These are phyloP conservation scores for Etheostoma cragini DNA, from an alignment of 2,113 vertebrate species.

Conservation along the genomic window DNA sequence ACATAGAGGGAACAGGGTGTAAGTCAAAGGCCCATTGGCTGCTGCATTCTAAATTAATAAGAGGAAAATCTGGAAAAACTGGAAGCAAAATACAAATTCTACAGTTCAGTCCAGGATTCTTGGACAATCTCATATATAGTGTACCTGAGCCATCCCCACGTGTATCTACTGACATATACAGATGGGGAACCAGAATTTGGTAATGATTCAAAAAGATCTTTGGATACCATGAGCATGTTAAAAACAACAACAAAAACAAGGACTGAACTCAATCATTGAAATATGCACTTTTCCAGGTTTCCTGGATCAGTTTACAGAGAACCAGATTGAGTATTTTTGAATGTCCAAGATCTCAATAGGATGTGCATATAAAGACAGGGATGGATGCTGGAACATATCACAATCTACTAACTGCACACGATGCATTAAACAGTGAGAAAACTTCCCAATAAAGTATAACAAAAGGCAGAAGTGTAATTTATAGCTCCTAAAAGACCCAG, in stretches of 20 bases:
- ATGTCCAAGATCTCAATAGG: neutral
- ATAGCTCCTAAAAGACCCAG: constrained; percentile 1
- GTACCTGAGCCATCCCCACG: neutral
- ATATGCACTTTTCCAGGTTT: neutral
- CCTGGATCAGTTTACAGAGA: neutral
- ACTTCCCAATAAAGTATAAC: neutral
- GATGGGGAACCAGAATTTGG: neutral
- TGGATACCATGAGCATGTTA: neutral
- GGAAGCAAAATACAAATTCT: neutral
- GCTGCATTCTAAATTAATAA: neutral
- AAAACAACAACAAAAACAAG: neutral
- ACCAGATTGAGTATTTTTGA: neutral
- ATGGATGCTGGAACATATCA: neutral
- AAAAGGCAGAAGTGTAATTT: constrained; percentile 13
- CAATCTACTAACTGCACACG: neutral
- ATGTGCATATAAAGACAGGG: neutral
- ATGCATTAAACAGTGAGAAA: neutral
- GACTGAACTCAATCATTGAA: neutral
- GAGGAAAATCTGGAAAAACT: neutral
- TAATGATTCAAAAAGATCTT: neutral
- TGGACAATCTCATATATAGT: neutral
- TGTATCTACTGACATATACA: neutral
- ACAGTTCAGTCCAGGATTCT: neutral
- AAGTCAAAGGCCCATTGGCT: neutral
- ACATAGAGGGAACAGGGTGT: no score